phyloP scores from a whole-genome alignment of 2,113 vertebrate species.

The Plecotus auritus region DNA sequence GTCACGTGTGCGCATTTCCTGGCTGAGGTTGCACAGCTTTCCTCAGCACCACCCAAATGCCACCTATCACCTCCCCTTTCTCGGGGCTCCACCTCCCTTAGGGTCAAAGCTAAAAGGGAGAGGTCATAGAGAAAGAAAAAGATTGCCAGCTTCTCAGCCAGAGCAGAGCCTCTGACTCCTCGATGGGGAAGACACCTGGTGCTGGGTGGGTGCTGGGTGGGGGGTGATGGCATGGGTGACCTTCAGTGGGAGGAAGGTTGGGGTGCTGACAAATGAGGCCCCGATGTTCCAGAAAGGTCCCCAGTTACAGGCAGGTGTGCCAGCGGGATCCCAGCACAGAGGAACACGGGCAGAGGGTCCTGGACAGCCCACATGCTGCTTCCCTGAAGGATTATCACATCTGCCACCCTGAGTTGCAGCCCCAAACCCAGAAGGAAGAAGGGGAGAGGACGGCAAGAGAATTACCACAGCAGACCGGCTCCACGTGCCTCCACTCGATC shows the following conservation, averaged over 20 bases:
- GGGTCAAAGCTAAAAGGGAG: background rate
- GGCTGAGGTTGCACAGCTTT: background rate
- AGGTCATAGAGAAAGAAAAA: no score
- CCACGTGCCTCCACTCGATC: slow-evolving; percentile 89
- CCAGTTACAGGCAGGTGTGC: background rate
- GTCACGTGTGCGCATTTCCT: background rate
- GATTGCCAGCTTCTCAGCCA: background rate
- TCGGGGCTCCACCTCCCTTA: background rate
- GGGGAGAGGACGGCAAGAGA: background rate
- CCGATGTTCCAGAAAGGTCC: background rate
- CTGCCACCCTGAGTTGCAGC: background rate
- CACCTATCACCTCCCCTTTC: background rate
- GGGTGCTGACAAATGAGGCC: background rate
- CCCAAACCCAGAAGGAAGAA: background rate
- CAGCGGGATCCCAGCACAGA: background rate
- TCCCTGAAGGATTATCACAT: background rate
- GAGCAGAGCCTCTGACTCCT: background rate
- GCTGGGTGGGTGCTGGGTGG: background rate
- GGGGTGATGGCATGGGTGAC: background rate
- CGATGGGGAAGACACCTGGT: background rate
- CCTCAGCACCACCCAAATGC: background rate
- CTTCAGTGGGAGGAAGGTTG: background rate
- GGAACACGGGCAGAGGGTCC: background rate
- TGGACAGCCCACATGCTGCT: fast-evolving
- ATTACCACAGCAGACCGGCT: slow-evolving; percentile 90